These are phyloP conservation scores for Troides helena DNA, from an alignment of 2,888 invertebrate species.

Conservation along the genomic window DNA sequence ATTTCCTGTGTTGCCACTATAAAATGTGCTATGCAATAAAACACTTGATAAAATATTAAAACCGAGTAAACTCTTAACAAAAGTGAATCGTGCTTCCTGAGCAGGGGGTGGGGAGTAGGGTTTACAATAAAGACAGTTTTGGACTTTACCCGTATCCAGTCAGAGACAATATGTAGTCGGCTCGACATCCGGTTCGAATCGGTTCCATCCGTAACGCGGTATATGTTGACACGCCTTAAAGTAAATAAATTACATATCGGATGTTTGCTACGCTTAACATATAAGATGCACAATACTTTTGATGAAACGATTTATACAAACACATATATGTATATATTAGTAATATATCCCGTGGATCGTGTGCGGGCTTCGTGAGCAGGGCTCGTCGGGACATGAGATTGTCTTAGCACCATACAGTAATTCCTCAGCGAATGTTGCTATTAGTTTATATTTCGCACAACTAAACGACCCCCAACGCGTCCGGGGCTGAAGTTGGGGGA, in stretches of 20 bases:
- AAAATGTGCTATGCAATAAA: no score
- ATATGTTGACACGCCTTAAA: not conserved
- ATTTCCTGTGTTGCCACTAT: no score
- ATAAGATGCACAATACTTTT: no score
- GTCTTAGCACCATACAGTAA: constrained; percentile 42
- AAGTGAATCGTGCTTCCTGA: no score
- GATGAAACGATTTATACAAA: no score
- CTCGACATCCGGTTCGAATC: no score
- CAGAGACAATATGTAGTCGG: not conserved
- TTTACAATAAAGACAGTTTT: constrained; percentile 16
- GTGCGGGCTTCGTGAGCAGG: constrained; percentile 6
- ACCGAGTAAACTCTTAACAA: no score
- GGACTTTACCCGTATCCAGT: constrained; percentile 29
- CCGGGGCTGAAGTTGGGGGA: constrained; percentile 1
- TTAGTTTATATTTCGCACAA: not conserved
- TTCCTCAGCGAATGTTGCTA: constrained; percentile 29
- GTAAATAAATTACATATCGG: not conserved
- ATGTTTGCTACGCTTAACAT: not conserved
- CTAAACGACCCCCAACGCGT: not conserved
- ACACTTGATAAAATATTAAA: no score
- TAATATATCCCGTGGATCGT: not conserved
- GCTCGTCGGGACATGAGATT: not conserved
- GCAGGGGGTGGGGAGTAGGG: no score
- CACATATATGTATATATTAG: no score
- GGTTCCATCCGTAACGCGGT: no score